Percentiles rank a stretch among this genome's conserved stretches.
Conservation (phyloP, 2,888 invertebrate genomes). For the Hyppa rectilinea region DNA sequence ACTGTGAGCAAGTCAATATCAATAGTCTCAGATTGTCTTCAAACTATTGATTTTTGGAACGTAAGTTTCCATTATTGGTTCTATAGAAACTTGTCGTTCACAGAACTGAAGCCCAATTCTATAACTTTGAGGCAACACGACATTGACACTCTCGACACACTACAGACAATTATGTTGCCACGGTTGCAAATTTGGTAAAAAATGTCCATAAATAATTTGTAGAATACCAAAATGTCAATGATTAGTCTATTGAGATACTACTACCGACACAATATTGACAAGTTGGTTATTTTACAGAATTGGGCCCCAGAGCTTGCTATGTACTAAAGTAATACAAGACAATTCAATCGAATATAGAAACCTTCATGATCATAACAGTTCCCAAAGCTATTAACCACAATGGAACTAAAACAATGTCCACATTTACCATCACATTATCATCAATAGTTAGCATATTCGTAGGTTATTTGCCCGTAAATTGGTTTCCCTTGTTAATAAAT, state of each 20-base stretch:
- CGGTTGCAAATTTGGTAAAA: too few species aligned
- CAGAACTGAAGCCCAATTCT: too few species aligned
- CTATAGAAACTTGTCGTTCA: slow-evolving; percentile 3
- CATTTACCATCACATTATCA: slow-evolving; percentile 44
- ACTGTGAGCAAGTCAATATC: slow-evolving; percentile 1
- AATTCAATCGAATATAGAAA: slow-evolving; percentile 4
- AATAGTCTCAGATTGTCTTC: slow-evolving; percentile 5
- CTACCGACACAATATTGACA: too few species aligned
- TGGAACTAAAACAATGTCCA: slow-evolving; percentile 28
- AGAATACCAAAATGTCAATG: too few species aligned
- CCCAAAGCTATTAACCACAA: slow-evolving; percentile 24
- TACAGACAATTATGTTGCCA: too few species aligned
- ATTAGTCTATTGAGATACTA: too few species aligned
- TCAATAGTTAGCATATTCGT: slow-evolving; percentile 45
- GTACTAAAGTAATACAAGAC: not conserved
- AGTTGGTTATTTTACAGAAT: too few species aligned
- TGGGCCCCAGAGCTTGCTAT: too few species aligned
- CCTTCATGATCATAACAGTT: slow-evolving; percentile 4
- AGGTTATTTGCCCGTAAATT: slow-evolving; percentile 60
- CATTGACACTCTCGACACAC: too few species aligned
- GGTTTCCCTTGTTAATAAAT: slow-evolving; percentile 65
- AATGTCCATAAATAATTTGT: too few species aligned
- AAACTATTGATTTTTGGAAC: slow-evolving; percentile 15
- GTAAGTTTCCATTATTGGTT: slow-evolving; percentile 9
- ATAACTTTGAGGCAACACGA: too few species aligned